Percentiles rank a stretch among this genome's conserved stretches.
phyloP scores from a whole-genome alignment of 2,113 vertebrate species.

The Herpetotheres cachinnans region DNA sequence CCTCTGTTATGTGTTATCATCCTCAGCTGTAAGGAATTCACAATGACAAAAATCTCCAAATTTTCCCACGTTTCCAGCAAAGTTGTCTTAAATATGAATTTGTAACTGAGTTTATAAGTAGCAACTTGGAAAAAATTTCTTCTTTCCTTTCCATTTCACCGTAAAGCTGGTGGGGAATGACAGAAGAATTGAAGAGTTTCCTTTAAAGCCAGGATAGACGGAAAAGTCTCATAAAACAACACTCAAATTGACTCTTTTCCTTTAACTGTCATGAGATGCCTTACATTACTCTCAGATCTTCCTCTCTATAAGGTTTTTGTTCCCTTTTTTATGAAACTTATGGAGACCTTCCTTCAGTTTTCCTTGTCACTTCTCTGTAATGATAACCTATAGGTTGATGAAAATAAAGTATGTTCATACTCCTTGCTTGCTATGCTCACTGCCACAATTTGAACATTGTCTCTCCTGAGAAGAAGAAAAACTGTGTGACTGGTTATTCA shows the following conservation, averaged over 20 bases:
- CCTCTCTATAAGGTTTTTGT: neutral
- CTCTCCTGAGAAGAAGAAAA: neutral
- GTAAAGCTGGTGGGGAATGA: neutral
- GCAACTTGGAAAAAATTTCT: neutral
- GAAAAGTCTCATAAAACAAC: neutral
- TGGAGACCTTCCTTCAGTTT: neutral
- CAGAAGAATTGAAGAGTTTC: neutral
- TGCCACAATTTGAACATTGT: neutral
- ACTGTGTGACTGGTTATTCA: neutral
- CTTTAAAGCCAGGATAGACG: neutral
- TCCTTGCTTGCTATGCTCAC: neutral
- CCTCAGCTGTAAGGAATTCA: neutral
- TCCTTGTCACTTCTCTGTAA: neutral
- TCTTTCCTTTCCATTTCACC: neutral
- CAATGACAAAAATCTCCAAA: neutral
- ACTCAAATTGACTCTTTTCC: neutral
- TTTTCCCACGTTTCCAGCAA: accelerated
- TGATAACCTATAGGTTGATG: neutral
- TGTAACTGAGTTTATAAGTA: neutral
- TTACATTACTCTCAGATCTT: neutral
- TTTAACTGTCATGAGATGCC: neutral
- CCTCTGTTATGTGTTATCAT: neutral
- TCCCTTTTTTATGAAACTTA: neutral
- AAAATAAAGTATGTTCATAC: neutral
- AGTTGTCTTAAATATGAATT: neutral